Evolutionary conservation across 2,888 invertebrate genomes (phyloP).

Genomic region (Drosophila mimetica): DNA sequence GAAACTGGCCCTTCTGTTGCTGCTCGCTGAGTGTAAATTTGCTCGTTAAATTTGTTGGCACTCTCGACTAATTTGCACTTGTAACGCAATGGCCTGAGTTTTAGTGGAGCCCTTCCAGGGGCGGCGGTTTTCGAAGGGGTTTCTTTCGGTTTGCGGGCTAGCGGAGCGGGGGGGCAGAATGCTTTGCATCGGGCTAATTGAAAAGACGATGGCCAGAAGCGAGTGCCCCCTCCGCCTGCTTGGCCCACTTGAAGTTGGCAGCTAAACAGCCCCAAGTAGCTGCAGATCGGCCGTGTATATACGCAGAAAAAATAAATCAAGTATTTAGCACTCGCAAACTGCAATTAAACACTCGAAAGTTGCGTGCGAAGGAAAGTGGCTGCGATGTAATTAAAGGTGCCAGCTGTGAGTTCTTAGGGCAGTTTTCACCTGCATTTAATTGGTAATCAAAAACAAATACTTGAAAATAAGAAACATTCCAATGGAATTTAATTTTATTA

Average conservation of each 20-base stretch:
- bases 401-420: not conserved
- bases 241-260: conserved; percentile 24
- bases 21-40: conserved; percentile 72
- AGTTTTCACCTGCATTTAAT: not conserved
- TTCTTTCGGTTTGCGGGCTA: not conserved
- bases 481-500: not conserved
- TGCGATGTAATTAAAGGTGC: not conserved
- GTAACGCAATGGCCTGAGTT: conserved; percentile 61
- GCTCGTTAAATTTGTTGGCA: conserved; percentile 81
- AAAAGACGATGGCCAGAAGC: conserved; percentile 63
- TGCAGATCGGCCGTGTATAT: conserved; percentile 27
- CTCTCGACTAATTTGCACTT: conserved; percentile 80
- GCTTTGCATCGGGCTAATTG: conserved; percentile 63
- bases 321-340: conserved; percentile 29
- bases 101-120: conserved; percentile 16
- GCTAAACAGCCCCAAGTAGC: conserved; percentile 32
- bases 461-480: not conserved
- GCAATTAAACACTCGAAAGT: conserved; percentile 30
- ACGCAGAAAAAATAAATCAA: conserved; percentile 31
- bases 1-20: conserved; percentile 31
- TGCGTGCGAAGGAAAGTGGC: not conserved
- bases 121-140: conserved; percentile 5
- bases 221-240: not conserved
- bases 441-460: no score
- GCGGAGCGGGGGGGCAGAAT: not conserved